These are phyloP conservation scores for Zapornia atra DNA, from an alignment of 2,113 vertebrate genomes.

Conservation along the genomic window DNA sequence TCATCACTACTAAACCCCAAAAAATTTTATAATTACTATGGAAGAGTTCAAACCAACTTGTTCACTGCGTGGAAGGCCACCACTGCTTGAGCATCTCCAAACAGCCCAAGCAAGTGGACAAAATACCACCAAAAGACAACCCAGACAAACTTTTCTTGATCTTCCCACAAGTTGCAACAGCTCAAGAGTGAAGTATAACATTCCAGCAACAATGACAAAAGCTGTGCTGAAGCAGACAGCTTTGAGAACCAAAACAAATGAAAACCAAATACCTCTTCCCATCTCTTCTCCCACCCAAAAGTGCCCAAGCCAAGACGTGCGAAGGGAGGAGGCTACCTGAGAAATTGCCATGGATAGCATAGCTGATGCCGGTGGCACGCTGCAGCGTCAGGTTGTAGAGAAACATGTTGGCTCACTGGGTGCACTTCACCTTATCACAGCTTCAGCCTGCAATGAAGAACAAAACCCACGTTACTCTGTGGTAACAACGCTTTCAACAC, in stretches of 20 bases:
- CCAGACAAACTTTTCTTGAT: not conserved
- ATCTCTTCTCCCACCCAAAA: too few relatives aligned
- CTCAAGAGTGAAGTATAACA: fast-evolving
- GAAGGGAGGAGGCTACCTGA: slow-evolving; percentile 80
- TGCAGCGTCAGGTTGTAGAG: slow-evolving; percentile 96
- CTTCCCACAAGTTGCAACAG: not conserved
- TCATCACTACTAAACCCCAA: fast-evolving
- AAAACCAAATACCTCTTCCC: fast-evolving
- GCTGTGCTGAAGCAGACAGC: not conserved
- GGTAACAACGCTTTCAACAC: fast-evolving
- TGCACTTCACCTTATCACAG: not conserved
- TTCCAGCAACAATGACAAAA: fast-evolving
- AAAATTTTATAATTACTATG: fast-evolving
- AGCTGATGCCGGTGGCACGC: slow-evolving; percentile 94
- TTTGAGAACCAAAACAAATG: not conserved
- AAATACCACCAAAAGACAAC: not conserved
- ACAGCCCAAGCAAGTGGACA: fast-evolving
- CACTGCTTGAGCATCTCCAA: fast-evolving
- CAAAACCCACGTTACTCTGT: fast-evolving
- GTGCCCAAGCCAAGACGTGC: fast-evolving
- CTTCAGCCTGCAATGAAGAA: not conserved
- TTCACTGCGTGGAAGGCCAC: fast-evolving
- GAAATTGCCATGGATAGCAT: slow-evolving; percentile 98
- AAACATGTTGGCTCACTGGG: slow-evolving; percentile 82
- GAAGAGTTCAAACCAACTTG: not conserved